These are phyloP conservation scores for Semnornis frantzii DNA, from an alignment of 2,113 vertebrate genomes.

Conservation along the genomic window DNA sequence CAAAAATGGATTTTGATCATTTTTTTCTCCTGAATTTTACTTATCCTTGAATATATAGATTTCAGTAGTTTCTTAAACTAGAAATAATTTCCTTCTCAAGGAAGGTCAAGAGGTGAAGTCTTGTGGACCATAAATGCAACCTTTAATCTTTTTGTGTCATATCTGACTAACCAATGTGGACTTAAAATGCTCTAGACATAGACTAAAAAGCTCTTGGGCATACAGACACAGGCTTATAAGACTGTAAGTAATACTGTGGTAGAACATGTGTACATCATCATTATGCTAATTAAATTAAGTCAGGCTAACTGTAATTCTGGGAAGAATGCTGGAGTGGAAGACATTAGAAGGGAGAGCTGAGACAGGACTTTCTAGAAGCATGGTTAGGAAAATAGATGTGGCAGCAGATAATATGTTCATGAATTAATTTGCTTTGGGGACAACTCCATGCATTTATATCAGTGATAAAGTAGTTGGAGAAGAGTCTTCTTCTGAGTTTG, in stretches of 20 bases:
- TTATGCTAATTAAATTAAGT: not conserved
- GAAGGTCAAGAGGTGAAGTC: not conserved
- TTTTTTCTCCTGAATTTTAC: not conserved
- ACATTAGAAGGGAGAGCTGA: not conserved
- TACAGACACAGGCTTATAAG: not conserved
- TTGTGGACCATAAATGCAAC: not conserved
- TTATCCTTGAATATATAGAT: not conserved
- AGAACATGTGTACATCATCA: not conserved
- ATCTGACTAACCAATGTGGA: not conserved
- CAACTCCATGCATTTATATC: not conserved
- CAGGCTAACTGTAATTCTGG: not conserved
- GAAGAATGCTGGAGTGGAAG: not conserved
- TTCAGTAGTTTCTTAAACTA: not conserved
- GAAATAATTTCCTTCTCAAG: not conserved
- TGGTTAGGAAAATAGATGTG: not conserved
- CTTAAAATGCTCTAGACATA: not conserved
- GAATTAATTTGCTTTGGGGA: not conserved
- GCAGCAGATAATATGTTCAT: not conserved
- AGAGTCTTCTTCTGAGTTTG: not conserved
- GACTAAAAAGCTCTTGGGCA: not conserved
- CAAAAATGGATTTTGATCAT: not conserved
- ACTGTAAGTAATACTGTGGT: not conserved
- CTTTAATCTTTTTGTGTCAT: not conserved
- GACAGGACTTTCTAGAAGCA: not conserved
- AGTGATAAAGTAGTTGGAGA: not conserved